These are phyloP conservation scores for Saccopteryx leptura DNA, from an alignment of 2,113 vertebrate genomes.

Conservation along the genomic window DNA sequence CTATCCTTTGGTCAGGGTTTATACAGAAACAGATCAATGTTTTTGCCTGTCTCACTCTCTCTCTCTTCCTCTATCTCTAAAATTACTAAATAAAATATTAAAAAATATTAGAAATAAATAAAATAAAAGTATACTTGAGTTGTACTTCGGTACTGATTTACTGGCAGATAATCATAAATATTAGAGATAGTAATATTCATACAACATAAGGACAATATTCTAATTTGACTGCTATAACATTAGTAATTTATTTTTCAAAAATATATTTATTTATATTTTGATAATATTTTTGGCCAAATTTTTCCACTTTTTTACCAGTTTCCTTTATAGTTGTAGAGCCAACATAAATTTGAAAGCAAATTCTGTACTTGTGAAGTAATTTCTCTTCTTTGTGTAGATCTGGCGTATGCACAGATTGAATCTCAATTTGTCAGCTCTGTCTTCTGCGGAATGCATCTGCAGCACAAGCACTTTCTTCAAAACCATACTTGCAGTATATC, in stretches of 20 bases:
- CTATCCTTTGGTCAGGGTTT: too few relatives aligned
- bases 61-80: too few relatives aligned
- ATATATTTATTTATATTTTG: neutral
- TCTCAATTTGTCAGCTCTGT: neutral
- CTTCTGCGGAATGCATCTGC: too few relatives aligned
- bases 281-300: neutral
- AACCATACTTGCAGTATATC: neutral
- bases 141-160: neutral
- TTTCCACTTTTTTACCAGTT: neutral
- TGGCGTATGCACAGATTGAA: neutral
- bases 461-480: neutral
- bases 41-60: too few relatives aligned
- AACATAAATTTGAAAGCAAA: neutral
- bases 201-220: neutral
- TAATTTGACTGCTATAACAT: neutral
- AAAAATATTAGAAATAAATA: too few relatives aligned
- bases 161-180: neutral
- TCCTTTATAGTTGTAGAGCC: neutral
- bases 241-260: neutral
- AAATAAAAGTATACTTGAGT: too few relatives aligned
- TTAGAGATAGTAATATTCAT: neutral
- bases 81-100: too few relatives aligned
- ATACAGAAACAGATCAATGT: too few relatives aligned
- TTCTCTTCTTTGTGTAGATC: neutral
- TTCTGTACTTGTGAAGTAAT: neutral